Percentiles rank a stretch among this genome's conserved stretches.
These are phyloP conservation scores for Oligia fasciuncula DNA, from an alignment of 2,888 invertebrate species.

Conservation along the genomic window DNA sequence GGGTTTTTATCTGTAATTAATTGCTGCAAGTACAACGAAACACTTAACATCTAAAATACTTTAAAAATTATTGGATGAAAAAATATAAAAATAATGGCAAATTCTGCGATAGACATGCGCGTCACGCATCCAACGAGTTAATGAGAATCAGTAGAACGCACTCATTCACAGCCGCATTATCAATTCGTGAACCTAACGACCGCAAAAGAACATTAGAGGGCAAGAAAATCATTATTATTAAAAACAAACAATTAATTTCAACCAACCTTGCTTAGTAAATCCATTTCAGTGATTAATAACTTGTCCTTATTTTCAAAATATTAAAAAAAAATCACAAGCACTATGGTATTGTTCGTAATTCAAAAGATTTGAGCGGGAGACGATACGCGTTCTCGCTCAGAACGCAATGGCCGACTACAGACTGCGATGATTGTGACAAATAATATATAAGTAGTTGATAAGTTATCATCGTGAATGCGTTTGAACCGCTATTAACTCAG, in stretches of 20 bases:
- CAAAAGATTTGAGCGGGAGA: slow-evolving; percentile 64
- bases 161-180: slow-evolving; percentile 37
- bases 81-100: not conserved
- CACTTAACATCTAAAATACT: not conserved
- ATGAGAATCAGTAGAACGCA: slow-evolving; percentile 27
- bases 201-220: slow-evolving; percentile 49
- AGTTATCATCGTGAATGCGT: slow-evolving; percentile 63
- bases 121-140: slow-evolving; percentile 23
- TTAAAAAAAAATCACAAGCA: slow-evolving; percentile 49
- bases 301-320: slow-evolving; percentile 29
- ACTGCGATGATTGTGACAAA: slow-evolving; percentile 59
- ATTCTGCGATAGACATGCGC: not conserved
- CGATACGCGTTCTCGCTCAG: slow-evolving; percentile 61
- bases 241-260: slow-evolving; percentile 8
- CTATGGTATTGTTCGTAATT: slow-evolving; percentile 58
- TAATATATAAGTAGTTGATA: slow-evolving; percentile 66
- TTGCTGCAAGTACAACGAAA: not conserved
- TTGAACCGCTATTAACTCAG: slow-evolving; percentile 59
- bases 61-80: not conserved
- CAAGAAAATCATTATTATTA: slow-evolving; percentile 25
- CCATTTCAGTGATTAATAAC: slow-evolving; percentile 61
- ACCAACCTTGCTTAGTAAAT: slow-evolving; percentile 70
- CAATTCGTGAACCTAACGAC: slow-evolving; percentile 42
- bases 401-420: slow-evolving; percentile 61
- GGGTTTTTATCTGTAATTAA: not conserved